Evolutionary conservation across 2,888 invertebrate genomes (phyloP), one percentile per base, ranked within the genome.

Genomic region (Meta bourneti): DNA sequence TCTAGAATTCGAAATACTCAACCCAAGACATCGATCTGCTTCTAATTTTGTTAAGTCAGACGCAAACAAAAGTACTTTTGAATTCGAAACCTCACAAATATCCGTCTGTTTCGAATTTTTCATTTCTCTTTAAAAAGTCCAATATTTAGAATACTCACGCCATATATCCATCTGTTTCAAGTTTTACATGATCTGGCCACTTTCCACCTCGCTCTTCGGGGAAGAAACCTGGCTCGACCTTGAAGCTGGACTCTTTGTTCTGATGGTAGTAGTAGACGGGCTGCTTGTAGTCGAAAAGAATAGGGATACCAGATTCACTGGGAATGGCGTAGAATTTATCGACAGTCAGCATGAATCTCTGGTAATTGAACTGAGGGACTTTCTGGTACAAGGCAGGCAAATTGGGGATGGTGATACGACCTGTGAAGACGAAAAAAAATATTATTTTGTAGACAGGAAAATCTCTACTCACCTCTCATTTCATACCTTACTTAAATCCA

Each of bases 141-240:
- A 34, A 34, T 34, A 34, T 34, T 34, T 4, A 34, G 34, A 20
- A 61, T 6, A 92, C 93, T 93, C 20, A 93, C 93, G 89, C 87
- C 48, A 93, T 61, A n/a, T 93, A 90, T 34, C 93, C 87, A 78
- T 93, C 93, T 5, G 91, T 88, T 16, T 89, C 84, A 0, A 91
- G n/a, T 48, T 92, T 85, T 19, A 93, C 71, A 48, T 93, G 71
- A 34, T 93, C 92, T 1, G 93, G 93, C 51, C 80, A 90, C 71
- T 93, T 89, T 61, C 85, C 88, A 16, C 89, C 89, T 54, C 93
- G 81, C 9, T 93, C 93, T 69, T 93, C 93, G 0, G 91, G 91
- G 90, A 93, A 93, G 84, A 93, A 92, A 8, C 93, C 92, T 0
- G 94, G 94, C 4, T 93, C 83, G 16, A 93, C 92, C 74, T 93